These are phyloP conservation scores for Danio rerio DNA, from an alignment of 2,113 vertebrate species.

Conservation along the genomic window GRCz12tu NC_133182.1:28846001-28846500, in stretches of 20 bases:
- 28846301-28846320: slow-evolving; percentile 27
- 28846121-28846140: slow-evolving; percentile 35
- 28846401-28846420: too few species aligned
- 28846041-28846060: slow-evolving; percentile 37
- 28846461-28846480: too few species aligned
- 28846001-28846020: slow-evolving; percentile 37
- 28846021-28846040: slow-evolving; percentile 34
- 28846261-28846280: neutral
- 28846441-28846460: too few species aligned
- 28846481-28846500: too few species aligned
- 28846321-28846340: slow-evolving; percentile 2
- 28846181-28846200: slow-evolving; percentile 14
- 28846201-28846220: slow-evolving; percentile 26
- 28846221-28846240: neutral
- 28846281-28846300: slow-evolving; percentile 14
- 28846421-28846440: too few species aligned
- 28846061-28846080: slow-evolving; percentile 24
- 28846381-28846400: too few species aligned
- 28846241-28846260: neutral
- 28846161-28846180: neutral
- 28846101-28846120: neutral
- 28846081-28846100: slow-evolving; percentile 10
- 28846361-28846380: too few species aligned
- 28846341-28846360: too few species aligned
- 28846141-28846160: slow-evolving; percentile 15